Percentiles rank a stretch among this genome's conserved stretches.
Conservation (phyloP, 2,113 vertebrate genomes). For the Tachysurus fulvidraco region DNA sequence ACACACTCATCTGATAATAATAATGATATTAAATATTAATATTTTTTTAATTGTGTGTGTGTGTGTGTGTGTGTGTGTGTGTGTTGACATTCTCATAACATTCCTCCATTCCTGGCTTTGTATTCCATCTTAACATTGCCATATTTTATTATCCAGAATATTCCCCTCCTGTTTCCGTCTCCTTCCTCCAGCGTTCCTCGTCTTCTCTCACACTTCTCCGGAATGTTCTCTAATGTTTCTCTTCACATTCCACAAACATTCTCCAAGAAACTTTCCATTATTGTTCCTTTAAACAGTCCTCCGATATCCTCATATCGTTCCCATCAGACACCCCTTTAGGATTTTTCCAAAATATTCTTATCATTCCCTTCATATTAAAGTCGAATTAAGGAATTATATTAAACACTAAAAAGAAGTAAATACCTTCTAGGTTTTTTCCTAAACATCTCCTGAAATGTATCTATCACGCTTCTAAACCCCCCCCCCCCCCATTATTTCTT, state of each 20-base stretch:
- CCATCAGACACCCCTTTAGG: not conserved
- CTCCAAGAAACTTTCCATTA: not conserved
- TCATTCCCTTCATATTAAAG: not conserved
- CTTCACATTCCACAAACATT: not conserved
- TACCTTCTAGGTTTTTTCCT: not conserved
- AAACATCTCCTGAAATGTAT: not conserved
- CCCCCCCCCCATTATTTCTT: not conserved
- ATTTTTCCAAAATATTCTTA: not conserved
- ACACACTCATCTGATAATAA: not conserved
- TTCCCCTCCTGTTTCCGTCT: not conserved
- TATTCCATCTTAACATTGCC: not conserved
- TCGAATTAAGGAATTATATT: not conserved
- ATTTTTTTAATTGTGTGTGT: not conserved
- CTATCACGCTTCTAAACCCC: too few relatives aligned
- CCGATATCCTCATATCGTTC: not conserved
- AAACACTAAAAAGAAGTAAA: not conserved
- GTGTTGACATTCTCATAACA: not conserved
- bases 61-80: slow-evolving; percentile 10
- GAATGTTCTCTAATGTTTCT: not conserved
- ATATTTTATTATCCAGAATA: not conserved
- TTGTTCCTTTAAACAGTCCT: not conserved
- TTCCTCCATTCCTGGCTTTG: not conserved
- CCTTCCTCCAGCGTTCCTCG: too few relatives aligned
- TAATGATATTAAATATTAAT: not conserved
- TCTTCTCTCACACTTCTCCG: not conserved